phyloP scores from a whole-genome alignment of 2,888 invertebrate genomes.

The Xanthorhoe designata region DNA sequence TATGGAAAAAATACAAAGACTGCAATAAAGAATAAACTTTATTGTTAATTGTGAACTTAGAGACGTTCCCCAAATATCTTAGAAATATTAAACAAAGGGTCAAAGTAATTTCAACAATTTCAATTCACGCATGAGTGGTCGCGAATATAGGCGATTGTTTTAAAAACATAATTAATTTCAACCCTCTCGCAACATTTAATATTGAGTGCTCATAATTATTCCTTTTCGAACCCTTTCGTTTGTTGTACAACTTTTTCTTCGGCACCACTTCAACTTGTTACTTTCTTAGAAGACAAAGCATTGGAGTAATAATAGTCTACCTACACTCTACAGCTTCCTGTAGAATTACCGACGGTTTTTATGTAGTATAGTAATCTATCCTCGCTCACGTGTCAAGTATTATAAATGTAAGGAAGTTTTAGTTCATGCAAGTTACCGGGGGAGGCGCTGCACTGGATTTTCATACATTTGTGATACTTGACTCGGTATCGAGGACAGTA shows the following conservation, averaged over 20 bases:
- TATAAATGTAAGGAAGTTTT: too few species aligned
- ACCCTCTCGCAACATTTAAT: constrained; percentile 85
- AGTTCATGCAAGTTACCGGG: too few species aligned
- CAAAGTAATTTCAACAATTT: constrained; percentile 84
- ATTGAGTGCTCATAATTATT: constrained; percentile 85
- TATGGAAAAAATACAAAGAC: neutral
- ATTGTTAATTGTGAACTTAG: neutral
- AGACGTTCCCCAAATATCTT: constrained; percentile 48
- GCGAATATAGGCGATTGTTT: constrained; percentile 83
- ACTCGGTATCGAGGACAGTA: too few species aligned
- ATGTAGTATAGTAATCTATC: too few species aligned
- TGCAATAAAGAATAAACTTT: neutral
- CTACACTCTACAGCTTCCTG: too few species aligned
- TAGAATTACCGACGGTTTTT: too few species aligned
- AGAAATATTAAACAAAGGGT: constrained; percentile 81
- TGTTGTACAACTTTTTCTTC: constrained; percentile 71
- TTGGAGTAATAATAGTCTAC: constrained; percentile 3
- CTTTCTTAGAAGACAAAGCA: neutral
- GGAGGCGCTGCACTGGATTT: too few species aligned
- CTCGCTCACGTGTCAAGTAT: too few species aligned
- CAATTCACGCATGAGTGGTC: constrained; percentile 81
- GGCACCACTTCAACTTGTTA: constrained; percentile 63
- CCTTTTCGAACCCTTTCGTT: constrained; percentile 77
- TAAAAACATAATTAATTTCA: constrained; percentile 84
- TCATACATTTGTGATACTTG: too few species aligned